Evolutionary conservation across 1,140 invertebrate genomes (phyloP).

Genomic region (Monochamus saltuarius): DNA sequence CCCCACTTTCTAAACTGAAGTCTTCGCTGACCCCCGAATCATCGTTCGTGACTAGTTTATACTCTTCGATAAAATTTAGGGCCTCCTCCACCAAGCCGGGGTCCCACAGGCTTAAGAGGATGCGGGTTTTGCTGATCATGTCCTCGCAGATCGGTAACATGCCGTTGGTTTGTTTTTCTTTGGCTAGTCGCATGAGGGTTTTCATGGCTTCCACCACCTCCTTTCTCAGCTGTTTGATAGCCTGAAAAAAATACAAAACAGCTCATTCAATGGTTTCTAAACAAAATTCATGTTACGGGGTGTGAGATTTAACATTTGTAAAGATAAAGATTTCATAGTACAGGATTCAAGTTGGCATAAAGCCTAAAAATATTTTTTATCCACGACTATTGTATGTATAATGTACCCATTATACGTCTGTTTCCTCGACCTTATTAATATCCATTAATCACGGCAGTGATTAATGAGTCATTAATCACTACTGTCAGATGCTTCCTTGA

Average conservation of each 20-base stretch:
- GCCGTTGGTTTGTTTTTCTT: constrained; percentile 68
- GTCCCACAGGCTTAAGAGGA: constrained; percentile 79
- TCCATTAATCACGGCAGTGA: too few species aligned
- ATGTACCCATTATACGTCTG: too few species aligned
- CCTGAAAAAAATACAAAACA: constrained; percentile 51
- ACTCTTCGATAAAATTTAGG: constrained; percentile 76
- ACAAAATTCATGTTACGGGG: neutral
- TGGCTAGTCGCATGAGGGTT: constrained; percentile 68
- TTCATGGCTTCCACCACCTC: constrained; percentile 80
- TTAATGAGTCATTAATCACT: too few species aligned
- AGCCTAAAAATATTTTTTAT: too few species aligned
- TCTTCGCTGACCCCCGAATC: constrained; percentile 50
- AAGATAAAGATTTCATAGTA: too few species aligned
- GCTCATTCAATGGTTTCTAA: too few species aligned
- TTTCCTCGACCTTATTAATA: too few species aligned
- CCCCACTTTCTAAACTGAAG: constrained; percentile 40
- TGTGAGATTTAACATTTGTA: too few species aligned
- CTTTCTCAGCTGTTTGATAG: constrained; percentile 73
- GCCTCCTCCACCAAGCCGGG: constrained; percentile 82
- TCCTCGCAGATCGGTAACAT: constrained; percentile 78
- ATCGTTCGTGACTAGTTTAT: constrained; percentile 59
- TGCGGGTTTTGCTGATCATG: constrained; percentile 75
- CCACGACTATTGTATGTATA: too few species aligned
- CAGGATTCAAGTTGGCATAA: too few species aligned
- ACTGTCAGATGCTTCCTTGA: too few species aligned